Evolutionary conservation across 2,113 vertebrate species (phyloP), one percentile per base, ranked within the genome.

Genomic region (Emydura subglobosa): DNA sequence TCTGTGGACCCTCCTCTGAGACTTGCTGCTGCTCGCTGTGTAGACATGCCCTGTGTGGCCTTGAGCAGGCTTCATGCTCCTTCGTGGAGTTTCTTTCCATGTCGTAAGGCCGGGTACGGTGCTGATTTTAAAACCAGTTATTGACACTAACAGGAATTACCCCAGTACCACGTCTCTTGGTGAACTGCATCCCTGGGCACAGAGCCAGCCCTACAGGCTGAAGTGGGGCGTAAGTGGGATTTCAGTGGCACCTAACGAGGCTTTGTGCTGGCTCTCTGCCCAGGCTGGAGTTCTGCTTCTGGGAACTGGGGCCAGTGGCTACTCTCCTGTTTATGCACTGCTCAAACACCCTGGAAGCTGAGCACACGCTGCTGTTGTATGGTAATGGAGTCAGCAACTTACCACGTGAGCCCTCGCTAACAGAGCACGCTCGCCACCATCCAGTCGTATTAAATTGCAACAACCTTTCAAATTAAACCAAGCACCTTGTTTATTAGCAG

Each of bases 391-490:
- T 53, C 65, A 55, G 68, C 85, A 79, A 4, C 74, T 50, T 4
- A 47, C 59, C 34, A 0, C 2, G 82, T 0, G 1, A 86, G 11
- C 65, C 10, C 19, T 72, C 65, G 34, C 2, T 4, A 19, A 39
- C 65, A 39, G 34, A 65, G 51, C 51, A n/a, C 0, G 5, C 88
- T 94, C n/a, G 21, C 74, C 31, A 1, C 34, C 83, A 11, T 47
- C 87, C 55, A 47, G 44, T 57, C 80, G 9, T 27, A 42, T 95
- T 95, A 93, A 96, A 93, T 49, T 19, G 87, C 91, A 95, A 94
- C 96, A 96, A 96, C 95, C 97, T 96, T 91, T 95, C 95, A 89
- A 95, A 96, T 98, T 92, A 95, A 96, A 82, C 92, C 54, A 11
- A 91, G 87, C 88, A 72, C 97, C 89, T 94, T 94, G 92, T 96